These are phyloP conservation scores for Mugil cephalus DNA, from an alignment of 2,113 vertebrate species.

Conservation along the genomic window DNA sequence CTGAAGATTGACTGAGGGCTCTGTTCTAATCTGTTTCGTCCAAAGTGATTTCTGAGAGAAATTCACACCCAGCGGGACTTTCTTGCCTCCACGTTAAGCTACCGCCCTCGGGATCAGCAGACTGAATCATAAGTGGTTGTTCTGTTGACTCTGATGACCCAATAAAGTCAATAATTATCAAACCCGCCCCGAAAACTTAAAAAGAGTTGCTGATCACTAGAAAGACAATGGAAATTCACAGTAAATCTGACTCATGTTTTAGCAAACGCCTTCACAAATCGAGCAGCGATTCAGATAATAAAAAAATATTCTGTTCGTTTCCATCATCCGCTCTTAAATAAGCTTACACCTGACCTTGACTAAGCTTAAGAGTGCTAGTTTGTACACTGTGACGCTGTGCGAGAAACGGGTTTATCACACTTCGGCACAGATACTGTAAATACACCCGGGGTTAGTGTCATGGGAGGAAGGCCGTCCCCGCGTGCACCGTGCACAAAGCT, in stretches of 20 bases:
- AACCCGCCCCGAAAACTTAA: neutral
- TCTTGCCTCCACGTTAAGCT: neutral
- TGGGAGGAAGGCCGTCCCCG: slow-evolving; percentile 31
- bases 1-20: neutral
- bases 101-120: neutral
- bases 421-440: slow-evolving; percentile 48
- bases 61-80: neutral
- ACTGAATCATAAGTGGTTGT: neutral
- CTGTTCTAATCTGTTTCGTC: neutral
- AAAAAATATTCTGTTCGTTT: neutral
- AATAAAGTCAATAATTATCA: neutral
- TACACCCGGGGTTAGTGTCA: slow-evolving; percentile 39
- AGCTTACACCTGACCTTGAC: slow-evolving; percentile 6
- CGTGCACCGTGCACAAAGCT: slow-evolving; percentile 35
- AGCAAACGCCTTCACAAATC: neutral
- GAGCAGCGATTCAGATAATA: neutral
- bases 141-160: neutral
- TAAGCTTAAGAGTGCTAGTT: slow-evolving; percentile 6
- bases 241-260: neutral
- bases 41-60: neutral
- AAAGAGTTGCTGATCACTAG: neutral
- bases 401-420: slow-evolving; percentile 27
- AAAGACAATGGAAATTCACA: slow-evolving; percentile 8
- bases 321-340: slow-evolving; percentile 14
- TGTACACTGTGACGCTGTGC: neutral